These are phyloP conservation scores for Tachuris rubrigastra DNA, from an alignment of 2,113 vertebrate species.

Conservation along the genomic window DNA sequence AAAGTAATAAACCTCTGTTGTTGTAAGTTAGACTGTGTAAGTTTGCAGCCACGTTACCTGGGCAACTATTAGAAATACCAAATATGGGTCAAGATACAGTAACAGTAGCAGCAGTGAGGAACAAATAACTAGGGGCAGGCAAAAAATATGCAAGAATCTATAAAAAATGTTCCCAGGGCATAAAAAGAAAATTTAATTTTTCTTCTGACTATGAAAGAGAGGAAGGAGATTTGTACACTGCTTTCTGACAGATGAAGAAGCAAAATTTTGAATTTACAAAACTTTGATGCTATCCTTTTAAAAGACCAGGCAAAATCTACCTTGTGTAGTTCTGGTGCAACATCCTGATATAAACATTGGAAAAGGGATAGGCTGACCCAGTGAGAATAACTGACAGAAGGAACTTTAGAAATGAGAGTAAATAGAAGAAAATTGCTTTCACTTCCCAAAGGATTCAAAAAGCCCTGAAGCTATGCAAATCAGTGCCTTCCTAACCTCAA, in stretches of 20 bases:
- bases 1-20: neutral
- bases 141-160: neutral
- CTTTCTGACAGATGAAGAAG: neutral
- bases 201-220: neutral
- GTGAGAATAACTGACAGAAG: conserved; percentile 8
- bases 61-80: neutral
- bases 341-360: neutral
- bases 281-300: neutral
- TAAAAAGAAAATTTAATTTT: neutral
- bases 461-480: conserved; percentile 23
- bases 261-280: neutral
- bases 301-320: neutral
- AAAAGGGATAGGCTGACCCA: neutral
- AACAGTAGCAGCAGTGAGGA: neutral
- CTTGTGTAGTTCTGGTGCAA: neutral
- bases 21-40: neutral
- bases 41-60: neutral
- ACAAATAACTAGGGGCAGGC: neutral
- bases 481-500: neutral
- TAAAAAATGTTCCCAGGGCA: neutral
- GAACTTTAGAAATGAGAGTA: conserved; percentile 2
- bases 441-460: conserved; percentile 2
- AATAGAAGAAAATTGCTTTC: conserved; percentile 47
- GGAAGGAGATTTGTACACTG: neutral
- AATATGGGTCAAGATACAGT: neutral